A percentile compares a stretch with the other conserved stretches of the same genome.
Evolutionary conservation across 2,797 vertebrate genomes (phyloP).

Genomic region (Benthosema pterotum): DNA sequence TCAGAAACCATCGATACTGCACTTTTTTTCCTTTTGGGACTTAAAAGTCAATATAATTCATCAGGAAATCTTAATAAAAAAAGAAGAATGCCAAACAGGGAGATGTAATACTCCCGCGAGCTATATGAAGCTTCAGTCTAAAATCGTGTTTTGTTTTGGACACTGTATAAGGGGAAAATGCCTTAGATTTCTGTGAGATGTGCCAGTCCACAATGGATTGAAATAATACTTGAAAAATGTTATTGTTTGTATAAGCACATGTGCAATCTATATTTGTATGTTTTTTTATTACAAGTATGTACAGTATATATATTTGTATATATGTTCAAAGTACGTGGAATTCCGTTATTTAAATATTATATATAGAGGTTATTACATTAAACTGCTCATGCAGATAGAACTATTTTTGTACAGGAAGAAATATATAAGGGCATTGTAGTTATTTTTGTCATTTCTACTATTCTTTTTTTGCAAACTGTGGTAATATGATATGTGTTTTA

Average conservation of each 20-base stretch:
- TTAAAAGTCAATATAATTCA: slow-evolving; percentile 66
- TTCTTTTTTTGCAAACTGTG: slow-evolving; percentile 78
- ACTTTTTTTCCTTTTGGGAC: slow-evolving; percentile 80
- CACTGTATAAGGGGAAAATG: slow-evolving; percentile 81
- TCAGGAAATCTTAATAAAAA: slow-evolving; percentile 70
- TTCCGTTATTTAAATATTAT: slow-evolving; percentile 85
- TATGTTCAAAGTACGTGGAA: slow-evolving; percentile 61
- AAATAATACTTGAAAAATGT: slow-evolving; percentile 85
- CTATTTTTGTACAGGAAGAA: slow-evolving; percentile 86
- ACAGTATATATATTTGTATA: slow-evolving; percentile 65
- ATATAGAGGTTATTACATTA: slow-evolving; percentile 79
- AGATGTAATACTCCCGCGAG: slow-evolving; percentile 55
- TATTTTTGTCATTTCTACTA: slow-evolving; percentile 71
- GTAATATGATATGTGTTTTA: slow-evolving; percentile 74
- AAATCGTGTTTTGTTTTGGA: slow-evolving; percentile 73
- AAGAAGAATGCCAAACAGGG: slow-evolving; percentile 67
- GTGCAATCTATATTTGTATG: slow-evolving; percentile 83
- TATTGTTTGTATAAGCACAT: slow-evolving; percentile 79
- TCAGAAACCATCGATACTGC: slow-evolving; percentile 67
- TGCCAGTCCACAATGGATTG: slow-evolving; percentile 78
- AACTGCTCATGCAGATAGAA: slow-evolving; percentile 80
- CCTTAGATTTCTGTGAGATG: slow-evolving; percentile 77
- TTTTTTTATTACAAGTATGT: slow-evolving; percentile 71
- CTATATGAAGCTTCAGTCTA: slow-evolving; percentile 58
- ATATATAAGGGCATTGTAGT: slow-evolving; percentile 84